Base-by-base conservation (phyloP, 1,140 invertebrate genomes). In the Tetraneura akinire region DNA sequence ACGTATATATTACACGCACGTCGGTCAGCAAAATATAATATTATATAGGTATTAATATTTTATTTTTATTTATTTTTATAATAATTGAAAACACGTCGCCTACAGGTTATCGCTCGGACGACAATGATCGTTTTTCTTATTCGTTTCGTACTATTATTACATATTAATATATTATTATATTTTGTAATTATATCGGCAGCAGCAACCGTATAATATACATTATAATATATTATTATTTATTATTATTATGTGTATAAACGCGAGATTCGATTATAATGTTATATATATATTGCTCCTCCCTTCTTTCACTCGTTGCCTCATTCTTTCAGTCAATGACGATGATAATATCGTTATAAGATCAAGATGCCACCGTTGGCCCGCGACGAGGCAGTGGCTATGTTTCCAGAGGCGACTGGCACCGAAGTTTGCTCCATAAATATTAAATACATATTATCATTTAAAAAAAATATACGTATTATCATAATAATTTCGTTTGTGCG, bases 21-120 rank as follows among this genome's bases (percentile, higher is more conserved):
- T 53, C 8, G 68, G 68, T 71, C 68, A 23, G 68, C 45, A 9
- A 71, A 71, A 71, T 70, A 70, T 70, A 70, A 47, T 47, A 37
- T 32, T 64, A 64, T 64, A 68, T 26, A 37, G 32, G 32, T 37
- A 51, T 26, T 37, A 37, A 37, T 37, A 37, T 37, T 37, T 4
- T 37, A 37, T 37, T 37, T 37, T n/a, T n/a, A n/a, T n/a, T n/a
- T n/a, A n/a, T n/a, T n/a, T 37, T 37, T 37, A 37, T 37, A 60
- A 23, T 60, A 78, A 78, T 78, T 78, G 55, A 78, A 78, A 74
- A 78, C 53, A 37, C 74, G 53, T 78, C 74, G 74, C 74, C 74
- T 8, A 26, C n/a, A 45, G 74, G 74, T 78, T n/a, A 62, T n/a
- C 55, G 37, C 14, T 2, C 51, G 8, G 45, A 47, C 45, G 45